phyloP scores from a whole-genome alignment of 2,888 invertebrate genomes.

The Patella pellucida region DNA sequence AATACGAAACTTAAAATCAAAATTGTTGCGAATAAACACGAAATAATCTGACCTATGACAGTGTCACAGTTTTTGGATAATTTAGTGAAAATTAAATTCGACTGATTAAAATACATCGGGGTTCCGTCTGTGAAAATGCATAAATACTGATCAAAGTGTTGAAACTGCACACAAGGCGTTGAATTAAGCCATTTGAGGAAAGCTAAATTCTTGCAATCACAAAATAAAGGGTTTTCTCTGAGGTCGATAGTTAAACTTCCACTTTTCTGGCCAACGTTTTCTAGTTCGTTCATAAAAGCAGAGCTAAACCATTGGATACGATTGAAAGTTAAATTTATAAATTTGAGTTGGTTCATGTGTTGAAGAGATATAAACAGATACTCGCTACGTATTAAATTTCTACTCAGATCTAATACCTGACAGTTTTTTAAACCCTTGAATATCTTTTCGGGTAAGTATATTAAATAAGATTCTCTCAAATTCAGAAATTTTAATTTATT shows the following conservation, averaged over 20 bases:
- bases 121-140: slow-evolving; percentile 16
- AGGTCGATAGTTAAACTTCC: slow-evolving; percentile 12
- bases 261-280: background rate
- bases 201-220: slow-evolving; percentile 26
- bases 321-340: slow-evolving; percentile 23
- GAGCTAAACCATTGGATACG: slow-evolving; percentile 12
- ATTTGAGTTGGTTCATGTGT: slow-evolving; percentile 18
- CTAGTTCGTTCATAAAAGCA: slow-evolving; percentile 18
- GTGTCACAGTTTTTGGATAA: too few relatives aligned
- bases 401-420: slow-evolving; percentile 10
- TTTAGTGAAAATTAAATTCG: too few relatives aligned
- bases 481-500: slow-evolving; percentile 14
- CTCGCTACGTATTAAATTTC: slow-evolving; percentile 19
- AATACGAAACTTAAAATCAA: background rate
- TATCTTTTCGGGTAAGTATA: slow-evolving; percentile 1
- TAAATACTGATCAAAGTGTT: slow-evolving; percentile 12
- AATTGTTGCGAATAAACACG: background rate
- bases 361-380: slow-evolving; percentile 12
- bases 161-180: background rate
- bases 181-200: slow-evolving; percentile 28
- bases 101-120: background rate
- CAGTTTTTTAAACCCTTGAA: slow-evolving; percentile 19
- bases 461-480: slow-evolving; percentile 19
- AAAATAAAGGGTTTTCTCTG: slow-evolving; percentile 25
- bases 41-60: too few relatives aligned